Percentiles rank a stretch among this genome's conserved stretches.
Conservation (phyloP, 2,797 vertebrate genomes). For the Scarus forsteni region DNA sequence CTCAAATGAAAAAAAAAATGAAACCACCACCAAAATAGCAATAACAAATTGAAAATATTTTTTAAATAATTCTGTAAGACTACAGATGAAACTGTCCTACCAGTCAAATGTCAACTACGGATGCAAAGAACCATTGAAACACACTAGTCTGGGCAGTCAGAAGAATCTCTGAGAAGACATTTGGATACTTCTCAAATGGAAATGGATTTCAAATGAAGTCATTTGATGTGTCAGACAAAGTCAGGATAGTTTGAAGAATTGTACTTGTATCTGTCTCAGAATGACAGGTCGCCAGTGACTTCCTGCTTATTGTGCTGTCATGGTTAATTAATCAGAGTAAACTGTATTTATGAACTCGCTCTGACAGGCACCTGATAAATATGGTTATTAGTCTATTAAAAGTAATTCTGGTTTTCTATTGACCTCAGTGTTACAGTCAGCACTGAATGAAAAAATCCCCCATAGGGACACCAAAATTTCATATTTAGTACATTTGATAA, state of each 20-base stretch:
- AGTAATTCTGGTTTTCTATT: background rate
- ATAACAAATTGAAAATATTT: too few relatives aligned
- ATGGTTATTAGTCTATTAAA: background rate
- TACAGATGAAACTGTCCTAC: background rate
- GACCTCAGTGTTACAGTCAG: too few relatives aligned
- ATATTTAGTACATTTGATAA: too few relatives aligned
- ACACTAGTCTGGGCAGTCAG: conserved; percentile 3
- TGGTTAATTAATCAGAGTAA: conserved; percentile 25
- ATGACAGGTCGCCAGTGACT: background rate
- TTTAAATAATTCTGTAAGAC: background rate
- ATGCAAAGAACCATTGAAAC: background rate
- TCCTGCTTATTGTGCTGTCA: conserved; percentile 2
- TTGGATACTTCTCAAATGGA: conserved; percentile 3
- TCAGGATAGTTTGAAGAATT: background rate
- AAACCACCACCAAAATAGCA: background rate
- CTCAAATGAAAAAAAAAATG: too few relatives aligned
- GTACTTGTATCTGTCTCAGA: conserved; percentile 22
- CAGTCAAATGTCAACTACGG: background rate
- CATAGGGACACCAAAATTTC: too few relatives aligned
- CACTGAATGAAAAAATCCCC: too few relatives aligned
- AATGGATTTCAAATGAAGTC: background rate
- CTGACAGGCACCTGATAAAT: background rate
- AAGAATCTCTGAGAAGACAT: background rate
- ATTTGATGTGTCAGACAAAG: conserved; percentile 5
- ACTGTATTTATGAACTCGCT: background rate